Percentiles rank a stretch among this genome's conserved stretches.
Conservation (phyloP, 53 echinoderm and acorn worm genomes). For the Astropecten irregularis region DNA sequence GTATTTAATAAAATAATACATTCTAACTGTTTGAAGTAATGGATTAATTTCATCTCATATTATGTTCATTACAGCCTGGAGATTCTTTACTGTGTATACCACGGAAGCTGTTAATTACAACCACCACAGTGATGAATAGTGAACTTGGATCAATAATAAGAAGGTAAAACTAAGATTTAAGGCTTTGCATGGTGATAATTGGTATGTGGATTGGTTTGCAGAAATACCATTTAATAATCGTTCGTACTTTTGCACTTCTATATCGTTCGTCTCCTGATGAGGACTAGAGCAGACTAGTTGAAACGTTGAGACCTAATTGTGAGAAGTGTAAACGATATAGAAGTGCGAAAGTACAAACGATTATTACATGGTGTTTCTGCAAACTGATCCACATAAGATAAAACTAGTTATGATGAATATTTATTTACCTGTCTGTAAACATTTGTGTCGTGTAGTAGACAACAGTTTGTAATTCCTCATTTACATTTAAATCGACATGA, state of each 20-base stretch:
- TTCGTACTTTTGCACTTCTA: too few relatives aligned
- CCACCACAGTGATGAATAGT: conserved; percentile 59
- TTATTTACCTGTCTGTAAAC: not conserved
- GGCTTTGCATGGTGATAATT: too few relatives aligned
- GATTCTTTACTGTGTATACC: conserved; percentile 72
- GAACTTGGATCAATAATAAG: conserved; percentile 64
- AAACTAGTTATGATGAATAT: too few relatives aligned
- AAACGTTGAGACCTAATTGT: not conserved
- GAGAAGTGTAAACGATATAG: too few relatives aligned
- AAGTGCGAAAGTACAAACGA: too few relatives aligned
- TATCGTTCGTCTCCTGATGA: too few relatives aligned
- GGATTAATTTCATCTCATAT: not conserved
- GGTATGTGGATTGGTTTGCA: too few relatives aligned
- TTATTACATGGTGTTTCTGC: too few relatives aligned
- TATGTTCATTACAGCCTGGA: conserved; percentile 48
- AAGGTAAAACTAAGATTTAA: conserved; percentile 51
- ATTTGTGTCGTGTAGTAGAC: not conserved
- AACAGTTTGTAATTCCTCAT: not conserved
- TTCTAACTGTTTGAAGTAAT: too few relatives aligned
- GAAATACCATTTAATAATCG: too few relatives aligned
- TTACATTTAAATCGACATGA: not conserved
- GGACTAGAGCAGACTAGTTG: not conserved
- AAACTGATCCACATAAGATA: too few relatives aligned
- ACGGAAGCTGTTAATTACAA: conserved; percentile 68
- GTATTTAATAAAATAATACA: too few relatives aligned